Evolutionary conservation across 2,888 invertebrate species (phyloP).

Genomic region (Acholoe squamosa): DNA sequence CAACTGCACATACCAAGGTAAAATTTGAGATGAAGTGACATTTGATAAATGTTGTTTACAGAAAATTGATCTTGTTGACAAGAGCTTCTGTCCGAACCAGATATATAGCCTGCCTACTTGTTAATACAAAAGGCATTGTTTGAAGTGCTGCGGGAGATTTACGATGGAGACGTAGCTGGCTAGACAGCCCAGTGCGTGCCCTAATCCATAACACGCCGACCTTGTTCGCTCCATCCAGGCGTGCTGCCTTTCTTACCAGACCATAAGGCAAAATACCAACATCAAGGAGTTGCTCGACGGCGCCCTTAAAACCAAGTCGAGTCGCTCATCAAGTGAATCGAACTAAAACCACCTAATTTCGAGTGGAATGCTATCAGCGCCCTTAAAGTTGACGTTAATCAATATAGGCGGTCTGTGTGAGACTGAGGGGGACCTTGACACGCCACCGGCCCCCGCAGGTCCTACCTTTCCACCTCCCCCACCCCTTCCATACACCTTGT

Average conservation of each 20-base stretch:
- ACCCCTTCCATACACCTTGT: too few species aligned
- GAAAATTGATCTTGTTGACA: too few species aligned
- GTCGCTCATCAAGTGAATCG: conserved; percentile 20
- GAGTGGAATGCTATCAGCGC: not conserved
- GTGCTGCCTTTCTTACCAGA: not conserved
- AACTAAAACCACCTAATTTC: conserved; percentile 15
- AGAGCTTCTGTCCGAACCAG: too few species aligned
- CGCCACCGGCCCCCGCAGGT: not conserved
- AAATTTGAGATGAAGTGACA: too few species aligned
- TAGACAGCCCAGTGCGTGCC: conserved; percentile 2
- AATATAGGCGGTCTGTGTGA: not conserved
- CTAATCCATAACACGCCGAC: not conserved
- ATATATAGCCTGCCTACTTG: too few species aligned
- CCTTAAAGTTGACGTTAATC: conserved; percentile 15
- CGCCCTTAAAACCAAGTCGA: not conserved
- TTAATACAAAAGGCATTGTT: too few species aligned
- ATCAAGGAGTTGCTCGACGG: not conserved
- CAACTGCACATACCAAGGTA: too few species aligned
- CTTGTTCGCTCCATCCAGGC: conserved; percentile 18
- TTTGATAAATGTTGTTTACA: too few species aligned
- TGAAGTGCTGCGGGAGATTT: not conserved
- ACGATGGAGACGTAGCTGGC: not conserved
- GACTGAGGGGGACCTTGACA: not conserved
- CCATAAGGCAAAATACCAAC: conserved; percentile 15
- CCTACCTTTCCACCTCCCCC: too few species aligned